Evolutionary conservation across 1,140 invertebrate genomes (phyloP), one percentile per base, ranked within the genome.

Genomic region (Trichogramma pretiosum): DNA sequence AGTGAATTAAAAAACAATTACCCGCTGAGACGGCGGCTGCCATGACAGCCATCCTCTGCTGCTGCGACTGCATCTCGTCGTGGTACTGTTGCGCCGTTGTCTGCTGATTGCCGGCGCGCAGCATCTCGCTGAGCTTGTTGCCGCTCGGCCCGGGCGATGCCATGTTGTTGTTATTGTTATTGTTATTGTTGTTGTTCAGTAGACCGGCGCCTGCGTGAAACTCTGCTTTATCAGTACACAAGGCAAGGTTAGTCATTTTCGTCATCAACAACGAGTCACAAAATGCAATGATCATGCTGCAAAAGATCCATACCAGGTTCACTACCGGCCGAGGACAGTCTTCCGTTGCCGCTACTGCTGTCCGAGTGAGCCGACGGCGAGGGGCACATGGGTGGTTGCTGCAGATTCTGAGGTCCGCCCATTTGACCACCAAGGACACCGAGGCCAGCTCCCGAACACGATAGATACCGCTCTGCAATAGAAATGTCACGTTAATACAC

Each of bases 291-390:
- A 38, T 43, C 37, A 49, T 28, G 9, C 24, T 28, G 24, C 24
- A 35, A 61, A 65, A 61, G 59, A 56, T 63, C 59, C 63, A 65
- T 72, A 52, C 78, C 79, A 52, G 74, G 77, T 73, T 88, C 85
- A 34, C 84, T 86, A 36, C 83, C 81, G 33, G 85, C 82, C 22
- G 84, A 86, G 13, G 84, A 86, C 10, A 87, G 77, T 38, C 84
- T 75, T 30, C 84, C 80, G 35, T 85, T 85, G 52, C 83, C 84
- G 26, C 84, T 87, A 22, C 84, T 86, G 56, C 82, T 85, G 63
- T 89, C 85, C 24, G 85, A 88, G 65, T 87, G 84, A 8, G 82
- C 83, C 44, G 81, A 83, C n/a, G 85, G 85, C 18, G 84, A 86
- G 22, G 83, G 82, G 56, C 84, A 86, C 72, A 81, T 75, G 21